These are phyloP conservation scores for Sympetrum striolatum DNA, from an alignment of 2,888 invertebrate species.

Conservation along the genomic window DNA sequence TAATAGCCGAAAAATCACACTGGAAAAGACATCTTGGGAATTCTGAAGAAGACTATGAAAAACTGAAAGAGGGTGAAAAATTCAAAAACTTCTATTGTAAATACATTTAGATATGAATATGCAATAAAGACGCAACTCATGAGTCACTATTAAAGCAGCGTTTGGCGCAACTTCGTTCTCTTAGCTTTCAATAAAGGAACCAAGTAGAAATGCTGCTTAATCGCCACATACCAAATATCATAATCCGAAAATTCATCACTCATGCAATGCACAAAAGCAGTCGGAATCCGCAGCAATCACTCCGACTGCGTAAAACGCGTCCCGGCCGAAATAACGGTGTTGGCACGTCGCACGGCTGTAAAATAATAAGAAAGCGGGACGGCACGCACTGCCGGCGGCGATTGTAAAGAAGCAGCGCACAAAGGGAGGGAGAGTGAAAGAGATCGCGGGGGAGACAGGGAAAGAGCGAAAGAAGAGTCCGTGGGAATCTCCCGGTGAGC, in stretches of 20 bases:
- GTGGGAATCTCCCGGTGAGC: not conserved
- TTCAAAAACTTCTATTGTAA: no score
- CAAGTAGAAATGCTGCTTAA: no score
- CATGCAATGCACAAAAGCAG: not conserved
- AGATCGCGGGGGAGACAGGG: not conserved
- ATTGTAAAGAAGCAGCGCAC: not conserved
- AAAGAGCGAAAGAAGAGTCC: not conserved
- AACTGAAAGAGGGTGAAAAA: no score
- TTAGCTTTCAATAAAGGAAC: no score
- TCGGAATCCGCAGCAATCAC: not conserved
- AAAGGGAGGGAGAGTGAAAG: not conserved
- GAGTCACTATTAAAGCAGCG: no score
- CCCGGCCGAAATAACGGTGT: not conserved
- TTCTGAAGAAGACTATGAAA: no score
- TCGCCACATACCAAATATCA: no score
- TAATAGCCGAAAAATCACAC: no score
- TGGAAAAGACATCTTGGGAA: no score
- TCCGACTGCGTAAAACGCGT: not conserved
- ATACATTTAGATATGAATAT: no score
- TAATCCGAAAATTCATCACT: not conserved
- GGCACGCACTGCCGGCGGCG: not conserved
- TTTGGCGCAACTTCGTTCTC: no score
- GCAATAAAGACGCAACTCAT: no score
- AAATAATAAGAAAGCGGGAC: not conserved
- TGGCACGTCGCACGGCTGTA: not conserved